Base-by-base conservation (phyloP, 53 echinoderm and acorn worm species). In the Crossaster papposus region DNA sequence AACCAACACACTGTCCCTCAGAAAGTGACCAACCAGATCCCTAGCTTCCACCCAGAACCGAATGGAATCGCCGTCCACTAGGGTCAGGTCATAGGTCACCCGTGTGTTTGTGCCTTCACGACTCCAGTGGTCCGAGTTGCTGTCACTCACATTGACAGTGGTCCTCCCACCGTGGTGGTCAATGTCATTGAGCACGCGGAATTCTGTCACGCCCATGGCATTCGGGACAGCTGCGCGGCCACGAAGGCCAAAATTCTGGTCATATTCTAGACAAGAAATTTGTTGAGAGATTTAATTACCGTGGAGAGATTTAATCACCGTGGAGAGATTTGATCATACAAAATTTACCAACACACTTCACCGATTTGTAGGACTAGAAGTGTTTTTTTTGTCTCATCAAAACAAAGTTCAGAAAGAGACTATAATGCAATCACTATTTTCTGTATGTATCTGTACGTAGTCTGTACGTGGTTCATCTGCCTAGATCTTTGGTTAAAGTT, bases 11-110 rank as follows among this genome's bases (percentile, higher is more conserved):
- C 50, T 37, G 51, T 92, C 92, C 44, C 75, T 58, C 4, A 44
- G 3, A 54, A 78, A 82, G 26, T 92, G 88, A 3, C 82, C 82
- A 3, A 53, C 88, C 2, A 92, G 35, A 29, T 92, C 92, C 15
- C 82, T 82, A 5, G 89, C 92, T 70, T 64, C 72, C 65, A 92
- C 92, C 92, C 92, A 92, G 30, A 88, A 72, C 63, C 64, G 50
- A 22, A 92, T 52, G 34, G 92, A 92, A 65, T 88, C 81, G 20
- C 92, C 92, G 38, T 92, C 92, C 28, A 55, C 78, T 23, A 89
- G 17, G 17, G 36, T 51, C 52, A 92, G 73, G 65, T 92, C 81
- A 73, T 70, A 88, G 34, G 82, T 88, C 54, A 30, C 54, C 20
- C 37, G 65, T 29, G 89, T 89, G 70, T 51, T 89, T 79, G 38